Conservation (phyloP, 1,140 invertebrate species). For the Amphibalanus amphitrite region DNA sequence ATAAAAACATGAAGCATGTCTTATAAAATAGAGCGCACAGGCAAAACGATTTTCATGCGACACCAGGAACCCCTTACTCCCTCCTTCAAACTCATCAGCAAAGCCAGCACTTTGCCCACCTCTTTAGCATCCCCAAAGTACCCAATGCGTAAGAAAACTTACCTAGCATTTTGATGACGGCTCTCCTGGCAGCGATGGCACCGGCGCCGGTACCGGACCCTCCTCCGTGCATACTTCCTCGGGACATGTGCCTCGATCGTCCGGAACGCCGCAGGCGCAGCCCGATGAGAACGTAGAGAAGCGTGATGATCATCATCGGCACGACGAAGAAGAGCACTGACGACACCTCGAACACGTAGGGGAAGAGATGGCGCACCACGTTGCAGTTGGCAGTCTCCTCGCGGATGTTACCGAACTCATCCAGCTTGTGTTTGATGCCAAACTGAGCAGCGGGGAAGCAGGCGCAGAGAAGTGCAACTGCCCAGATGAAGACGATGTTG, state of each 20-base stretch:
- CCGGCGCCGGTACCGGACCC: constrained; percentile 16
- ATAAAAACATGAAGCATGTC: too few species aligned
- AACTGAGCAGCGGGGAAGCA: constrained; percentile 40
- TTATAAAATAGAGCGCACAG: too few species aligned
- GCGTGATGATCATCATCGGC: constrained; percentile 69
- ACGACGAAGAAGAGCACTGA: constrained; percentile 66
- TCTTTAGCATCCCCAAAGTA: too few species aligned
- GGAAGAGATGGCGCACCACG: constrained; percentile 18
- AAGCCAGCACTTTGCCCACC: too few species aligned
- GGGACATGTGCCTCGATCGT: background rate
- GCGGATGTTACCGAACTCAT: background rate
- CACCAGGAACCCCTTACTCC: too few species aligned
- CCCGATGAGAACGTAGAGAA: constrained; percentile 66
- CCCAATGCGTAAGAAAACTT: too few species aligned
- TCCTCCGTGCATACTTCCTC: constrained; percentile 4
- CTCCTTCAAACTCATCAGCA: too few species aligned
- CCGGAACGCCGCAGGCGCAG: constrained; percentile 44
- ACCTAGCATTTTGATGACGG: constrained; percentile 22
- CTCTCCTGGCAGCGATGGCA: constrained; percentile 15
- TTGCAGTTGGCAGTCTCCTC: constrained; percentile 8
- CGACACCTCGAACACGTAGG: constrained; percentile 62
- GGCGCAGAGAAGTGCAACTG: constrained; percentile 42
- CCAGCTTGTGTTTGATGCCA: constrained; percentile 14
- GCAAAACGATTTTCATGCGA: too few species aligned
- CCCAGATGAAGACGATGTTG: constrained; percentile 40